phyloP scores from a whole-genome alignment of 2,797 vertebrate species.

The Syngnathus rostellatus region DNA sequence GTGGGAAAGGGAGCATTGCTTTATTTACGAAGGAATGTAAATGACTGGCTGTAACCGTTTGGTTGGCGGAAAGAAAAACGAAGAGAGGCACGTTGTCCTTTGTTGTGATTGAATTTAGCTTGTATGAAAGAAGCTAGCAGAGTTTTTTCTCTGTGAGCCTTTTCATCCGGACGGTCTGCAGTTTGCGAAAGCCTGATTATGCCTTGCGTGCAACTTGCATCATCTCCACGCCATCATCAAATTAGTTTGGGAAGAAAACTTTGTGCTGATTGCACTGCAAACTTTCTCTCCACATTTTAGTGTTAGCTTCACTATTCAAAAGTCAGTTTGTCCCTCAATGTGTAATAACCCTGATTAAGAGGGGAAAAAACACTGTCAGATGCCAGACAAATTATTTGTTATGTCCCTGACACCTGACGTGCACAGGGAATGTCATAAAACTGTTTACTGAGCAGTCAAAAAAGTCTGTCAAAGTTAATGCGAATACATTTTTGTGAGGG shows the following conservation, averaged over 20 bases:
- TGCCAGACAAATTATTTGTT: background rate
- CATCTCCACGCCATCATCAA: constrained; percentile 36
- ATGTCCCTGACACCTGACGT: background rate
- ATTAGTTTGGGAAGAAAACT: constrained; percentile 18
- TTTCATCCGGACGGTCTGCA: background rate
- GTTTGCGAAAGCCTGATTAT: constrained; percentile 19
- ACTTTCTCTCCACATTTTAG: constrained; percentile 7
- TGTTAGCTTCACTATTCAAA: constrained; percentile 16
- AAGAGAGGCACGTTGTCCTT: too few species aligned
- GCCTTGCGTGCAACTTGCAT: constrained; percentile 50
- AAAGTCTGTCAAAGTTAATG: background rate
- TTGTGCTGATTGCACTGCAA: constrained; percentile 14
- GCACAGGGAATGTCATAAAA: background rate
- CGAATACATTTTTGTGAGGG: background rate
- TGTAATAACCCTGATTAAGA: too few species aligned
- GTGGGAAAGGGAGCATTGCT: constrained; percentile 55
- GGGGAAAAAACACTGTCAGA: background rate
- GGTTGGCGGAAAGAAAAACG: constrained; percentile 37
- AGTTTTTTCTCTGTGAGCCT: background rate
- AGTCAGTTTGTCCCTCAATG: background rate
- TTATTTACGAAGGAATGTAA: constrained; percentile 54
- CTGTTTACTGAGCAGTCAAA: background rate
- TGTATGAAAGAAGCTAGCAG: background rate
- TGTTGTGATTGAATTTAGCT: background rate
- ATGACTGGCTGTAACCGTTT: constrained; percentile 48